Evolutionary conservation across 2,888 invertebrate species (phyloP).

Genomic region (Tryphoninae sp.): DNA sequence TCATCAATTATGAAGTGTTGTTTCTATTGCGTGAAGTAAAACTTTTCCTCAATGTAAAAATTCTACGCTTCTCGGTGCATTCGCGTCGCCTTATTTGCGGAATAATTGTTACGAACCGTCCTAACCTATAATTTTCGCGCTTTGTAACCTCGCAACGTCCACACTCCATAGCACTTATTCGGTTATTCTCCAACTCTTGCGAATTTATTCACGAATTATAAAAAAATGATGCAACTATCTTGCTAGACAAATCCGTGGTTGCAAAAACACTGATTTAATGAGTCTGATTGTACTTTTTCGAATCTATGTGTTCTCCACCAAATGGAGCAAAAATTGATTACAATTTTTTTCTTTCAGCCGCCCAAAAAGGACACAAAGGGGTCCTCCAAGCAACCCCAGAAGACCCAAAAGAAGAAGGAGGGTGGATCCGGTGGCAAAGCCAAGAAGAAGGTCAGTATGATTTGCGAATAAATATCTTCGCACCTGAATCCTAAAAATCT

Average conservation of each 20-base stretch:
- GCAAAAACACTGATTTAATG: conserved; percentile 81
- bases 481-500: conserved; percentile 67
- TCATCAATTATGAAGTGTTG: not conserved
- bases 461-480: not conserved
- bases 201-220: not conserved
- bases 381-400: conserved; percentile 95
- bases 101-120: not conserved
- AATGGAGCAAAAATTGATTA: not conserved
- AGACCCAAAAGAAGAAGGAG: conserved; percentile 97
- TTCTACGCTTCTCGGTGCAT: not conserved
- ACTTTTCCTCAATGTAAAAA: not conserved
- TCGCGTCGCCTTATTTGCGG: not conserved
- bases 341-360: conserved; percentile 84
- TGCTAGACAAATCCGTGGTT: conserved; percentile 72
- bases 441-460: conserved; percentile 92
- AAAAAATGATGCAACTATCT: conserved; percentile 64
- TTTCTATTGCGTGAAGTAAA: not conserved
- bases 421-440: conserved; percentile 97
- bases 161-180: too few relatives aligned
- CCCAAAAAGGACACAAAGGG: conserved; percentile 96
- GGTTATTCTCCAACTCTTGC: not conserved
- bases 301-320: not conserved
- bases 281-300: conserved; percentile 77
- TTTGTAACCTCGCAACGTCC: too few relatives aligned
- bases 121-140: conserved; percentile 20